Percentiles rank a stretch among this genome's conserved stretches.
Conservation (phyloP, 2,888 invertebrate genomes). For the Plusia festucae region DNA sequence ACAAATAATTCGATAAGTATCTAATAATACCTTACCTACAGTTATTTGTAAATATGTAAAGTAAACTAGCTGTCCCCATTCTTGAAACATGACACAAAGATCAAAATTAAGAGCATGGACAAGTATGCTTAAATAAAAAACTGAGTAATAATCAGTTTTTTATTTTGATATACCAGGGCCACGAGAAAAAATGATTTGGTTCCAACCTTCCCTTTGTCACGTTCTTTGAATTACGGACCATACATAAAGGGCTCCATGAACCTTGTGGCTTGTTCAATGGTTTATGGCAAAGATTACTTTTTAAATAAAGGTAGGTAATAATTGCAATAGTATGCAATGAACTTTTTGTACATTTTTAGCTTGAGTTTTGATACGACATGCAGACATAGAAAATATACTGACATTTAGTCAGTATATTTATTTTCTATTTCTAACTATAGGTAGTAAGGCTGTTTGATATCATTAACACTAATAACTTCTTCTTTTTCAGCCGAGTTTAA, state of each 20-base stretch:
- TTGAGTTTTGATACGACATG: too few species aligned
- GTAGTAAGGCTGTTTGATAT: too few species aligned
- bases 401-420: too few species aligned
- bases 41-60: background rate
- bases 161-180: background rate
- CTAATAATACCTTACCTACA: background rate
- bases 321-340: background rate
- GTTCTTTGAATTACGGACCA: constrained; percentile 39
- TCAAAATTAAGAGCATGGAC: background rate
- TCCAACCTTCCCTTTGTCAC: constrained; percentile 38
- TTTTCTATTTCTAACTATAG: too few species aligned
- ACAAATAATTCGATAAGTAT: background rate
- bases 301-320: constrained; percentile 10
- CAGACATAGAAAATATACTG: too few species aligned
- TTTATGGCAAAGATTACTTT: constrained; percentile 9
- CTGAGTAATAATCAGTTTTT: background rate
- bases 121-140: too few species aligned
- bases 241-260: constrained; percentile 22
- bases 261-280: constrained; percentile 10
- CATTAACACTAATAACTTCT: too few species aligned
- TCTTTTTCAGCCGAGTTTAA: too few species aligned
- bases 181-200: background rate
- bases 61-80: background rate
- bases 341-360: too few species aligned
- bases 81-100: background rate